Evolutionary conservation across 2,113 vertebrate genomes (phyloP).

Genomic region (Festucalex cinctus): DNA sequence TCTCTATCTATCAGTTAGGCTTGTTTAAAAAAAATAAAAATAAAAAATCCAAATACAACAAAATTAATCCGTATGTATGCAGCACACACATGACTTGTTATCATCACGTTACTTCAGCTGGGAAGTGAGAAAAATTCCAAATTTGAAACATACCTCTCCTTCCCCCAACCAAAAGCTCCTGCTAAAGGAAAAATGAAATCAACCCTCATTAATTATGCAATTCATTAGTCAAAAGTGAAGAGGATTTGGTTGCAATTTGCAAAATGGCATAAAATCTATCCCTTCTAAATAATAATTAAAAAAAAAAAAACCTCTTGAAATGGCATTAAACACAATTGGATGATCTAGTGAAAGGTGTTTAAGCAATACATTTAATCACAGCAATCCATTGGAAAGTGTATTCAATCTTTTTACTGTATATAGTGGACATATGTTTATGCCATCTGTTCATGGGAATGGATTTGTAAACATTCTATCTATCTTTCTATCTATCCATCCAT

Average conservation of each 20-base stretch:
- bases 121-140: conserved; percentile 14
- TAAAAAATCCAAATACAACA: neutral
- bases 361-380: conserved; percentile 18
- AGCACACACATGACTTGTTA: conserved; percentile 9
- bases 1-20: conserved; percentile 61
- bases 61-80: conserved; percentile 1
- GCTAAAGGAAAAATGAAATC: conserved; percentile 72
- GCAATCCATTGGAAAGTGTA: neutral
- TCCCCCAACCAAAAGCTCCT: conserved; percentile 18
- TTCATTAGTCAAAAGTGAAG: conserved; percentile 74
- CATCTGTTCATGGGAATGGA: conserved; percentile 52
- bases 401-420: conserved; percentile 41
- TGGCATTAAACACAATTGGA: conserved; percentile 55
- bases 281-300: conserved; percentile 19
- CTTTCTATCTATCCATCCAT: neutral
- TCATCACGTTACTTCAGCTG: conserved; percentile 34
- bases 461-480: conserved; percentile 15
- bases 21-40: conserved; percentile 42
- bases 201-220: conserved; percentile 74
- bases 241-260: conserved; percentile 76
- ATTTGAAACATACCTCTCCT: too few species aligned
- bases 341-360: conserved; percentile 44
- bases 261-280: conserved; percentile 70
- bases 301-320: conserved; percentile 52
- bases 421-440: conserved; percentile 53